Evolutionary conservation across 2,113 vertebrate genomes (phyloP).

Genomic region (Mionectes macconnelli): DNA sequence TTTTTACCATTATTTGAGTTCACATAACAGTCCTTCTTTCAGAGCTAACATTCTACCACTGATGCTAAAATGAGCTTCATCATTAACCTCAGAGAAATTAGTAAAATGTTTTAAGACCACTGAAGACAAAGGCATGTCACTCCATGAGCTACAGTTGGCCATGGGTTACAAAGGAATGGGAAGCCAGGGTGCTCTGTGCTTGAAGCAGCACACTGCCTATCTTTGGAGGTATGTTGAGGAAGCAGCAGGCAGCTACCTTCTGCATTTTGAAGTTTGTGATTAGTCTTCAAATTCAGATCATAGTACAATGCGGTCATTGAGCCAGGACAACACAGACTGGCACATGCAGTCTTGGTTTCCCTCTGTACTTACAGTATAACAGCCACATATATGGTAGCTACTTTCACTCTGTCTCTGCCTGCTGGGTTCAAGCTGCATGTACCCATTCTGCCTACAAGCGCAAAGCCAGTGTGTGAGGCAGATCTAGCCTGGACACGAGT

Average conservation of each 20-base stretch:
- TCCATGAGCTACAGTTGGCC: background rate
- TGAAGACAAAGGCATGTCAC: background rate
- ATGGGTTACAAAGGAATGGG: background rate
- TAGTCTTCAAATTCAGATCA: background rate
- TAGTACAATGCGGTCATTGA: background rate
- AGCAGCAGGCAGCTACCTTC: background rate
- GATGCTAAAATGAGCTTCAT: background rate
- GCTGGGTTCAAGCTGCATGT: background rate
- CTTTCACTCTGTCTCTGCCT: background rate
- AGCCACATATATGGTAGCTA: background rate
- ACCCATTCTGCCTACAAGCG: background rate
- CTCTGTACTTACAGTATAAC: background rate
- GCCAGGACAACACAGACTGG: background rate
- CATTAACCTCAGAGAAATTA: background rate
- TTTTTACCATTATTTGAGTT: background rate
- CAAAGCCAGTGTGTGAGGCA: background rate
- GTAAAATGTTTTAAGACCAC: background rate
- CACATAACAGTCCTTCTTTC: background rate
- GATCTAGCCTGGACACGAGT: background rate
- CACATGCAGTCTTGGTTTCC: background rate
- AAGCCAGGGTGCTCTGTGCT: background rate
- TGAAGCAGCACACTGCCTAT: fast-evolving
- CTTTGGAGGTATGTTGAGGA: background rate
- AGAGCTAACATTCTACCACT: background rate
- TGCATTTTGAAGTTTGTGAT: background rate